phyloP scores from a whole-genome alignment of 2,113 vertebrate genomes.

The Petromus typicus region DNA sequence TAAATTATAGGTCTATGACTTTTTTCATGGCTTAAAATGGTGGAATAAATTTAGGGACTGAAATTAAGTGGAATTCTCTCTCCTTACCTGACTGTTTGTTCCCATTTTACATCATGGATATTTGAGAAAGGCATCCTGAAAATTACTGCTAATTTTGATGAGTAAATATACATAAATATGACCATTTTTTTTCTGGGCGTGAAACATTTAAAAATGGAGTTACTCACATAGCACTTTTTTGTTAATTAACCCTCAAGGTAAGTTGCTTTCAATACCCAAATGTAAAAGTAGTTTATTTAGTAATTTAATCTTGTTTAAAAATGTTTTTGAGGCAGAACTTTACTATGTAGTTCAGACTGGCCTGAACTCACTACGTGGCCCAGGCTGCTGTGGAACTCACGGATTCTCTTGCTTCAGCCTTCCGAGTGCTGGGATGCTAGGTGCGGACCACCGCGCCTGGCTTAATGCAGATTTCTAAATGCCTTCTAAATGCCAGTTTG shows the following conservation, averaged over 20 bases:
- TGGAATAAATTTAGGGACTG: background rate
- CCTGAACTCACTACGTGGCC: too few relatives aligned
- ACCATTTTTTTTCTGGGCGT: background rate
- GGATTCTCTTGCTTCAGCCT: too few relatives aligned
- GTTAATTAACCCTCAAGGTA: background rate
- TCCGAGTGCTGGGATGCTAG: too few relatives aligned
- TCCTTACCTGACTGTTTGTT: background rate
- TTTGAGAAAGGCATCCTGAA: background rate
- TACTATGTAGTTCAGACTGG: too few relatives aligned
- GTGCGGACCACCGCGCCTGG: too few relatives aligned
- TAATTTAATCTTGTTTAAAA: background rate
- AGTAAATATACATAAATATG: background rate
- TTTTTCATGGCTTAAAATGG: background rate
- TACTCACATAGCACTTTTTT: background rate
- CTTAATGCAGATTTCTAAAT: background rate
- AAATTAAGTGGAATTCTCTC: background rate
- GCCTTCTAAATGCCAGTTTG: background rate
- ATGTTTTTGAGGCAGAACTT: too few relatives aligned
- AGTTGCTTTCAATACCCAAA: conserved; percentile 1
- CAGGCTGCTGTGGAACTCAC: too few relatives aligned
- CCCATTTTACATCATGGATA: background rate
- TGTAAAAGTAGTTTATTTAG: conserved; percentile 33
- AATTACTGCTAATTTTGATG: background rate
- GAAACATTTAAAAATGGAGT: background rate
- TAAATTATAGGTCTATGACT: background rate